Evolutionary conservation across 2,888 invertebrate genomes (phyloP).

Genomic region (Drosophila falleni): DNA sequence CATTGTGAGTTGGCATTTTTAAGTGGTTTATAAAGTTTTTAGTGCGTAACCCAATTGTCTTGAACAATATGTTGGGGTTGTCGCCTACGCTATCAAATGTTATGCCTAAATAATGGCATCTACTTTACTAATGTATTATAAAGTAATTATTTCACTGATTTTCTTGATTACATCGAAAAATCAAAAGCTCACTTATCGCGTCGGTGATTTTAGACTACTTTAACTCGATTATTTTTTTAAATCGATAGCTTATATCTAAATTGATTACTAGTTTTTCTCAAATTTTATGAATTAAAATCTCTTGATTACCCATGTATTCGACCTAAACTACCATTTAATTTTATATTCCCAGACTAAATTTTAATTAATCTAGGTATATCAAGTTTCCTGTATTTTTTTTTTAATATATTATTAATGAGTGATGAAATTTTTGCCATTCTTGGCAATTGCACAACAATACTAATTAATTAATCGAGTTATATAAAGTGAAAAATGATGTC

Average conservation of each 20-base stretch:
- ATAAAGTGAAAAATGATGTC: conserved; percentile 42
- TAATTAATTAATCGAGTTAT: conserved; percentile 1
- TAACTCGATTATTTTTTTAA: too few relatives aligned
- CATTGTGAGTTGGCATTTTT: conserved; percentile 33
- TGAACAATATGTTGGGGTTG: not conserved
- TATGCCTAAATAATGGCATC: conserved; percentile 28
- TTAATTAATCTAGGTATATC: too few relatives aligned
- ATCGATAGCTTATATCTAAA: too few relatives aligned
- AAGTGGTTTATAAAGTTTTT: conserved; percentile 45
- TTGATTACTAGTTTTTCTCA: too few relatives aligned
- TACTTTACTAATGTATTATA: conserved; percentile 15
- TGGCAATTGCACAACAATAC: conserved; percentile 10
- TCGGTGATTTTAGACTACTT: too few relatives aligned
- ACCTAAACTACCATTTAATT: too few relatives aligned
- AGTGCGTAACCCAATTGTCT: conserved; percentile 34
- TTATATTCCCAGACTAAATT: too few relatives aligned
- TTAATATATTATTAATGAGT: not conserved
- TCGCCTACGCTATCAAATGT: conserved; percentile 12
- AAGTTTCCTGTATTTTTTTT: not conserved
- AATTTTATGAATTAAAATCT: too few relatives aligned
- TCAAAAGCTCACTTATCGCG: too few relatives aligned
- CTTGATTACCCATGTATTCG: too few relatives aligned
- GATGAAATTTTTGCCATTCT: not conserved
- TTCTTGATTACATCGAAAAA: not conserved
- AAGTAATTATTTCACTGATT: conserved; percentile 33